A percentile compares a stretch with the other conserved stretches of the same genome.
These are phyloP conservation scores for Scolopax mira DNA, from an alignment of 2,113 vertebrate species.

Conservation along the genomic window DNA sequence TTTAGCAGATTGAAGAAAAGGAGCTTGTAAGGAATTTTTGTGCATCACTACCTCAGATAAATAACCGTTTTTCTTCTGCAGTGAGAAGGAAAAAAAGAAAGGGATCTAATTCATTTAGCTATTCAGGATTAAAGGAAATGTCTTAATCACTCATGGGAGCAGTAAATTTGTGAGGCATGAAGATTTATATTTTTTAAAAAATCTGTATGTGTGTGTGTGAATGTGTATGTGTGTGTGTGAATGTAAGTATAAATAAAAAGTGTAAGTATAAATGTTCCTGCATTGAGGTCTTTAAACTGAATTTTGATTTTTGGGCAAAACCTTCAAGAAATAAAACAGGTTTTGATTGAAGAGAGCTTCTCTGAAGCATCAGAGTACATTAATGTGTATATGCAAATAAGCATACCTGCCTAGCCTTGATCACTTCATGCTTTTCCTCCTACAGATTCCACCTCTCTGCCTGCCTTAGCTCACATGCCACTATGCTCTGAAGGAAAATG, in stretches of 20 bases:
- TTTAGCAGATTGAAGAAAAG: background rate
- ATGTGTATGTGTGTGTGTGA: background rate
- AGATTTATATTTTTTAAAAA: background rate
- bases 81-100: background rate
- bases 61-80: background rate
- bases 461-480: background rate
- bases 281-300: background rate
- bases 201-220: background rate
- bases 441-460: background rate
- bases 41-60: background rate
- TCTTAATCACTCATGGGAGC: background rate
- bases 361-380: background rate
- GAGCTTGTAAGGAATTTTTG: background rate
- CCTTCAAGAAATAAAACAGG: background rate
- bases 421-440: background rate
- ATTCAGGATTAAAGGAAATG: background rate
- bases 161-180: background rate
- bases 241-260: background rate
- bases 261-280: background rate
- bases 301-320: background rate
- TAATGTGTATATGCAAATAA: background rate
- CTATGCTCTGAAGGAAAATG: background rate
- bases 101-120: background rate
- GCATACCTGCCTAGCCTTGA: background rate
- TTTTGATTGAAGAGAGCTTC: background rate